Percentiles rank a stretch among this genome's conserved stretches.
phyloP scores from a whole-genome alignment of 2,113 vertebrate species.

The Psittacula cyanocephala region DNA sequence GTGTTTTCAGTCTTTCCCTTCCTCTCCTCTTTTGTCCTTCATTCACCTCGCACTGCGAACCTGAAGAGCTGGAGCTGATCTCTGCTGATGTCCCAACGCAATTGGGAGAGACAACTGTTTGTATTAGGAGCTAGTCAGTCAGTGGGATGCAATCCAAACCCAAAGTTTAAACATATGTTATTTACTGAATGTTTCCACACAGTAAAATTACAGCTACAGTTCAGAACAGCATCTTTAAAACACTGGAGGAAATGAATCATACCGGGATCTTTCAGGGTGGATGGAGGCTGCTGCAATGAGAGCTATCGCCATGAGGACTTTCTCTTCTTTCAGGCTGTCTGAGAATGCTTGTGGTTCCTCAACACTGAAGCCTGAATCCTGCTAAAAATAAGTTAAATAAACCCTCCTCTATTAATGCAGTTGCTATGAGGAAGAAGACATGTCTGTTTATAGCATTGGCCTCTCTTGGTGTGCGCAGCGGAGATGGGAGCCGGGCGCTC shows the following conservation, averaged over 20 bases:
- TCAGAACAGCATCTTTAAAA: conserved; percentile 20
- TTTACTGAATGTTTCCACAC: conserved; percentile 57
- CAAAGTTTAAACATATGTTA: conserved; percentile 44
- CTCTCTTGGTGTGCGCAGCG: neutral
- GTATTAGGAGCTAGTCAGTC: conserved; percentile 6
- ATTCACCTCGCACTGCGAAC: neutral
- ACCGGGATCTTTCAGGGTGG: neutral
- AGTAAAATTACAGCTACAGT: conserved; percentile 51
- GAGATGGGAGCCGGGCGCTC: neutral
- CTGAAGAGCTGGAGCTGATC: neutral
- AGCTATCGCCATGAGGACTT: neutral
- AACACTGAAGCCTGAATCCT: neutral
- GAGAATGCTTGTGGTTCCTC: neutral
- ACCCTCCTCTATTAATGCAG: neutral
- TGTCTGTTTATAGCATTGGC: neutral
- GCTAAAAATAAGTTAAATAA: neutral
- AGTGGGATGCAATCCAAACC: conserved; percentile 30
- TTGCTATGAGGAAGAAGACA: fast-evolving
- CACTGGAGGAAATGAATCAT: conserved; percentile 48
- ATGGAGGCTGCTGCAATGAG: neutral
- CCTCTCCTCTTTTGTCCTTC: neutral
- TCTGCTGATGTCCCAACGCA: neutral
- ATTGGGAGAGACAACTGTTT: neutral
- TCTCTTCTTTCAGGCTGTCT: neutral
- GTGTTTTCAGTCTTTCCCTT: neutral